Evolutionary conservation across 2,113 vertebrate species (phyloP), one percentile per base, ranked within the genome.

Genomic region (Pedetes capensis): DNA sequence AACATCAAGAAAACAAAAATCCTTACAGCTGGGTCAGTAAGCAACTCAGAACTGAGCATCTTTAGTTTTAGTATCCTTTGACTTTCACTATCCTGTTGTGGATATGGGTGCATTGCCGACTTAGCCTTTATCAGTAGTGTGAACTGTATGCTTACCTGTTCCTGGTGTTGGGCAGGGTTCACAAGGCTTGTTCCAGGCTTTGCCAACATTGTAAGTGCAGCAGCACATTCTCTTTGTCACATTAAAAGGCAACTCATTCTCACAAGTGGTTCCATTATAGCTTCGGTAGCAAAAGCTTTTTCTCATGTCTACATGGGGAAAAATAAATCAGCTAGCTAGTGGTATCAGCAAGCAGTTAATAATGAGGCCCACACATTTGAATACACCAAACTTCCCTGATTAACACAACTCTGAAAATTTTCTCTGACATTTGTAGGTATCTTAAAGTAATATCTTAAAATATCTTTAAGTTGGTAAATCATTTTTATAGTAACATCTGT

Each of bases 161-260:
- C 98, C 98, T 63, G 98, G 98, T 5, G 95, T 96, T 51, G 99
- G 99, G 82, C 99, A 99, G 0, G 97, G 97, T 37, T 99, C 98
- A 95, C 99, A 99, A 2, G 98, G 98, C n/a, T 98, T 99, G 95
- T 98, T 99, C 99, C 99, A 99, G 80, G 98, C 98, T 97, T 99
- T 99, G 17, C 99, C 99, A 81, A 99, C 98, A 7, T 99, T 99
- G 84, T 99, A 99, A 0, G 99, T 98, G 85, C 99, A 99, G 97
- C 99, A 99, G 96, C 99, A 99, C 98, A 99, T 98, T 74, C 98
- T 98, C 95, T 98, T 99, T 14, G 99, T 99, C 87, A 98, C 98
- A 55, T 98, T 99, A 93, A 99, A 99, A 27, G 98, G 98, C 47
- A 99, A 79, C 27, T 99, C 99, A 44, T 99, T 99, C 68, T 99